Evolutionary conservation across 2,888 invertebrate species (phyloP), one percentile per base, ranked within the genome.

Genomic region (Pseudococcus viburni): DNA sequence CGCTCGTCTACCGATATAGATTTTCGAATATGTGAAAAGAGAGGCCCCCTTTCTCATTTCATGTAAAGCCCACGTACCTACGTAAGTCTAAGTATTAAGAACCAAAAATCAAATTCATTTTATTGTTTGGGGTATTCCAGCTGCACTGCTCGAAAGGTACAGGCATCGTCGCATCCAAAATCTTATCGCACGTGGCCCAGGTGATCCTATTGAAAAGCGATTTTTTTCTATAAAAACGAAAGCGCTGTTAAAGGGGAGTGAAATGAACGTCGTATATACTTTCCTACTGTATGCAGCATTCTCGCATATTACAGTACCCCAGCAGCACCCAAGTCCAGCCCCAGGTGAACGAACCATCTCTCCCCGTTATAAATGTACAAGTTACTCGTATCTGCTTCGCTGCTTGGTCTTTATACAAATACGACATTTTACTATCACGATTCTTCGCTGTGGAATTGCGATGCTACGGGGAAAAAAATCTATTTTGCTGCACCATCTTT

Each of bases 151-250:
- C 6, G 1, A 7, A 42, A 42, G 64, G 64, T 12, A n/a, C n/a
- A n/a, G 42, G 59, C 48, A 51, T 59, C 59, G 59, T 64, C 9
- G 64, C 9, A 9, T 6, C 64, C 64, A 9, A 33, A 64, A 64
- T 64, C 64, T 64, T 64, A 22, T 64, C 12, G 4, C 73, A 73
- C 33, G 26, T 33, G 73, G 73, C 33, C 73, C 73, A 73, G 73
- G 73, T 73, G 73, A 73, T 73, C 33, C 73, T 73, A 73, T 73
- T 73, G 73, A 73, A 73, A 73, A 73, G 73, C 73, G 73, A 33
- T 73, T 73, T 73, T 73, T 73, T 73, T 73, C 73, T 64, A 64
- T 64, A 64, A 64, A 64, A 64, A 64, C 11, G 64, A 64, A 64
- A 64, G 64, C 64, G 22, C 9, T 64, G 12, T 59, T 59, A 59